Percentiles rank a stretch among this genome's conserved stretches.
Evolutionary conservation across 2,113 vertebrate genomes (phyloP).

Genomic region (Hemichromis elongatus): DNA sequence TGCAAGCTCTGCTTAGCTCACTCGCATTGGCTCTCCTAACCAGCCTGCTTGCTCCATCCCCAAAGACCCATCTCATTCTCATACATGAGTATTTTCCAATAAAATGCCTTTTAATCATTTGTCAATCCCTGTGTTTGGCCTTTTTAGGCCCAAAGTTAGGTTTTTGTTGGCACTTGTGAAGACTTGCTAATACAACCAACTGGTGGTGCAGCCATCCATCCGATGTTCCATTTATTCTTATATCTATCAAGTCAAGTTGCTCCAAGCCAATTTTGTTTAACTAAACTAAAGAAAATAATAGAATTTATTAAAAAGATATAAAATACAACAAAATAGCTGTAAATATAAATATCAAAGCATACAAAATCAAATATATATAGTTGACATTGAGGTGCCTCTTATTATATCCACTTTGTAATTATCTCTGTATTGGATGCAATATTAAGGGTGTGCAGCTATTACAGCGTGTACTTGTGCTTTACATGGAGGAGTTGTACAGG

Average conservation of each 20-base stretch:
- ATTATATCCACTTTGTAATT: not conserved
- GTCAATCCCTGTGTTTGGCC: not conserved
- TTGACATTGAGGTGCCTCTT: not conserved
- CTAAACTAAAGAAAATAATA: not conserved
- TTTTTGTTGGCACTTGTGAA: not conserved
- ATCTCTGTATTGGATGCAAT: not conserved
- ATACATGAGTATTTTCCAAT: not conserved
- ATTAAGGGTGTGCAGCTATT: not conserved
- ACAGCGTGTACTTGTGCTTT: not conserved
- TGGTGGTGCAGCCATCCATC: not conserved
- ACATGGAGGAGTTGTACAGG: not conserved
- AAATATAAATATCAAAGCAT: not conserved
- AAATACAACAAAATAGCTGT: not conserved
- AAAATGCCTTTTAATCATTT: not conserved
- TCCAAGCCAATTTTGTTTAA: not conserved
- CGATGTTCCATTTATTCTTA: not conserved
- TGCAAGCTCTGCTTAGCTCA: not conserved
- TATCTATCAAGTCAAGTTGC: not conserved
- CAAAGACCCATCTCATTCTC: not conserved
- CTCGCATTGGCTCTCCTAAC: not conserved
- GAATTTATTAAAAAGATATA: not conserved
- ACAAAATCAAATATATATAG: not conserved
- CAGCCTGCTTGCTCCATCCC: not conserved
- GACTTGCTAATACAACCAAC: not conserved
- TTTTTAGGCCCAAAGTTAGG: not conserved